These are phyloP conservation scores for Gymnarchus niloticus DNA, from an alignment of 2,113 vertebrate genomes.

Conservation along the genomic window DNA sequence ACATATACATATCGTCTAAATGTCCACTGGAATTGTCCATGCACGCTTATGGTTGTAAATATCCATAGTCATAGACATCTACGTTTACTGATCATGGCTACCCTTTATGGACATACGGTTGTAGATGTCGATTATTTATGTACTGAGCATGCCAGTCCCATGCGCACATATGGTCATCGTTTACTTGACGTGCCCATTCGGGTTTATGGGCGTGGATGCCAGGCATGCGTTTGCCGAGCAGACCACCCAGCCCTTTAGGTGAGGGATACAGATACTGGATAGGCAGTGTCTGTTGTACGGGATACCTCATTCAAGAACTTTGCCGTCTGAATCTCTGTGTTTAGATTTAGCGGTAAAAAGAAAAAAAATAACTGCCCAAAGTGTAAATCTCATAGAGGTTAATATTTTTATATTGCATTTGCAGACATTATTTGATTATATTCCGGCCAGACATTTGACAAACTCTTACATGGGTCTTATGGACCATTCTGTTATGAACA, in stretches of 20 bases:
- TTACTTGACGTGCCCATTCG: not conserved
- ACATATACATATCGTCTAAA: not conserved
- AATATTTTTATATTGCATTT: slow-evolving; percentile 8
- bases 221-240: not conserved
- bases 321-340: not conserved
- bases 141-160: not conserved
- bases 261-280: not conserved
- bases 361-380: not conserved
- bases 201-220: not conserved
- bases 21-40: not conserved
- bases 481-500: not conserved
- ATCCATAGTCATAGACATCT: not conserved
- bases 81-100: not conserved
- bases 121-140: not conserved
- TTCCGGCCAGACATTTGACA: not conserved
- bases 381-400: not conserved
- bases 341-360: not conserved
- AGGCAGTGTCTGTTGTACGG: not conserved
- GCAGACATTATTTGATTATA: not conserved
- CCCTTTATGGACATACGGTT: not conserved
- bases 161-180: not conserved
- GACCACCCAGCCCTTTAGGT: not conserved
- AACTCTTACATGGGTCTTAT: not conserved
- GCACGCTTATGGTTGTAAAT: not conserved
- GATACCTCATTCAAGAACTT: not conserved